Evolutionary conservation across 2,113 vertebrate species (phyloP), one percentile per base, ranked within the genome.

Genomic region (Eupsittula cactorum): DNA sequence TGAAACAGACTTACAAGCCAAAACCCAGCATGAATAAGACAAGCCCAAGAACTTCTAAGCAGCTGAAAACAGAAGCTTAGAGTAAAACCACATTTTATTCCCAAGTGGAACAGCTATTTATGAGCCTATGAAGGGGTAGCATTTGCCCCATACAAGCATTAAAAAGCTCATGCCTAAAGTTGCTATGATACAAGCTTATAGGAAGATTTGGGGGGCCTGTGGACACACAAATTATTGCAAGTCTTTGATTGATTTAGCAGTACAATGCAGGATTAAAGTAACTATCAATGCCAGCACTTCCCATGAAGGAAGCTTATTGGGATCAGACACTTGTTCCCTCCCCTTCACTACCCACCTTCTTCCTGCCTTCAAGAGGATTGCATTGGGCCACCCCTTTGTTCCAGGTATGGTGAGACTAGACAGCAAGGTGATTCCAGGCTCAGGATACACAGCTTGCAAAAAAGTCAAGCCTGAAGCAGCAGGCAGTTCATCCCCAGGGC

Each of bases 11-110:
- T 41, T 69, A 31, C 6, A 14, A 93, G 53, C 80, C 86, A 94
- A 90, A 95, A 76, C 52, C 17, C 92, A 92, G 91, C 68, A 82
- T 25, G 82, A 71, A 50, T 35, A 49, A 84, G 47, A 64, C 53
- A 87, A 93, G 46, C 25, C 44, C 68, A 91, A 70, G n/a, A 70
- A 55, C 82, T 82, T 75, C n/a, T 18, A 77, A 73, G 55, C 81
- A 70, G 42, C 59, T 77, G 53, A 60, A 89, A 93, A 53, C 65
- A 93, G 60, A 64, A 92, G 50, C 53, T 63, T 52, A 62, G 13
- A 59, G n/a, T 59, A 92, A 87, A 91, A 68, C 10, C 4, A 3
- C 11, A 3, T 23, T 73, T 87, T 68, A 64, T 75, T 86, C 27
- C 33, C 35, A 91, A 50, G 13, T 3, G 65, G 67, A 86, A 80